Evolutionary conservation across 53 echinoderm and acorn worm species (phyloP), one percentile per base, ranked within the genome.

Genomic region (Zoroaster sp.): DNA sequence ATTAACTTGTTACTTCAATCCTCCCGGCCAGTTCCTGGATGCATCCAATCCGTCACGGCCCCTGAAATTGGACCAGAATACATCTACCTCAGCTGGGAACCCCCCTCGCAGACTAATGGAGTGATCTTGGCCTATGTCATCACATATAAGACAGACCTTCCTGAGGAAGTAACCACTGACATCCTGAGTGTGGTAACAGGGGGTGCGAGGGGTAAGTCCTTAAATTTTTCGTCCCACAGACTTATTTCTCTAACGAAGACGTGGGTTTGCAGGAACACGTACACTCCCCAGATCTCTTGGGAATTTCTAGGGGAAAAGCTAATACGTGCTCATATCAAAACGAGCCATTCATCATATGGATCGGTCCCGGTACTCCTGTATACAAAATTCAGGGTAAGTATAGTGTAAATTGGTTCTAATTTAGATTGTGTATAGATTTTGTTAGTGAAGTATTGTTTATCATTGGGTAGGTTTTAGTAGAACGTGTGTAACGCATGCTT

Each of bases 51-150:
- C 17, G 33, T 97, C 36, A 87, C 77, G 1, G 72, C 83, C 20
- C 34, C 72, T 11, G 83, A 65, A 36, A 21, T 86, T 13, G 94
- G 93, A 5, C 36, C 92, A 18, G 86, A 85, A 6, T 94, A 78
- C 71, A 53, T 95, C 69, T 82, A 72, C 72, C 87, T 97, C 1
- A 72, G 53, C 9, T 97, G 97, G 97, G 47, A 74, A 69, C 87
- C 93, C 68, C 97, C 97, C 46, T 8, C 55, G 1, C 21, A 85
- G 17, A 55, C 73, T 1, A 95, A 94, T 83, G 97, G 97, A 10
- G 59, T 46, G 15, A 93, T 97, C 63, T 75, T 87, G 46, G 95
- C 92, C 40, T 97, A 97, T 89, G 81, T 73, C 45, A 71, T 97
- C 44, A 88, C 89, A 63, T 97, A 95, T 44, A 71, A 77, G 47